phyloP scores from a whole-genome alignment of 2,113 vertebrate species.

The Paraplagusia blochii region DNA sequence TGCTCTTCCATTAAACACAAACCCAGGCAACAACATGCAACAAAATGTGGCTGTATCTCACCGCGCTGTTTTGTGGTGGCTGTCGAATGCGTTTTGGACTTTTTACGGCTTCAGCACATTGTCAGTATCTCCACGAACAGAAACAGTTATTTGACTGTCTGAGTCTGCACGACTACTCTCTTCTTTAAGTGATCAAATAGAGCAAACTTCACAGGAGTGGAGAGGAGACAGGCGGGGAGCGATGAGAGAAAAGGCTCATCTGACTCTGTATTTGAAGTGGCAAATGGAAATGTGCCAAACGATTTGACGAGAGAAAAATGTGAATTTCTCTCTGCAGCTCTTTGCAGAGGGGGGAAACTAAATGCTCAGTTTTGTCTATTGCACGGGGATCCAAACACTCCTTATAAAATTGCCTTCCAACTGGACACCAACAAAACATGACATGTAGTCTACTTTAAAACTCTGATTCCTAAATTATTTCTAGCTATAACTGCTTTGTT shows the following conservation, averaged over 20 bases:
- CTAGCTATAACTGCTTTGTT: conserved; percentile 37
- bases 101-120: conserved; percentile 53
- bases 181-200: conserved; percentile 73
- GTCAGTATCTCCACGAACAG: conserved; percentile 57
- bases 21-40: conserved; percentile 18
- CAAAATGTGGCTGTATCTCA: conserved; percentile 21
- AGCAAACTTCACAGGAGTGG: conserved; percentile 61
- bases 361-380: conserved; percentile 20
- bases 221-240: conserved; percentile 37
- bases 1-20: conserved; percentile 27
- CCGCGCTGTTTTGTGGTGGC: conserved; percentile 24
- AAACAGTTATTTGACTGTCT: conserved; percentile 47
- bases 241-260: conserved; percentile 69
- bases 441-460: conserved; percentile 43
- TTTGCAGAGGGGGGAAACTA: conserved; percentile 50
- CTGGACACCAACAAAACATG: conserved; percentile 41
- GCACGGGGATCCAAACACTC: conserved; percentile 39
- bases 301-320: conserved; percentile 71
- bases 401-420: conserved; percentile 29
- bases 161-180: conserved; percentile 54
- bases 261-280: conserved; percentile 63
- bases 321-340: conserved; percentile 64
- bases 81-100: conserved; percentile 19
- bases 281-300: conserved; percentile 76
- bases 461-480: conserved; percentile 29